Conservation (phyloP, 2,888 invertebrate species). For the Diabrotica balteata region DNA sequence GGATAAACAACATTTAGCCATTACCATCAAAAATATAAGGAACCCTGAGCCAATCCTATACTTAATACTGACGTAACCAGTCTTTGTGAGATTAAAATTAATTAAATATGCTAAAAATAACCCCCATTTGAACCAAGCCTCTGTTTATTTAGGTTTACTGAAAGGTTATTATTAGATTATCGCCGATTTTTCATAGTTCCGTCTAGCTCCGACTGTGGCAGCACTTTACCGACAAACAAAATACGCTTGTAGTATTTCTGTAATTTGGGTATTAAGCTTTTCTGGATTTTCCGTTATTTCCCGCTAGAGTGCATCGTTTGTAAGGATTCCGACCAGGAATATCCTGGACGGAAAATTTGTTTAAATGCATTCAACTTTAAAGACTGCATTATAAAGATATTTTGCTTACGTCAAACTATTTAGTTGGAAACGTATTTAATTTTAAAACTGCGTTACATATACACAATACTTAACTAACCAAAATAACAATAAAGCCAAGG, state of each 20-base stretch:
- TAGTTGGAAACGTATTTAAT: no score
- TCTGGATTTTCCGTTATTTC: conserved; percentile 5
- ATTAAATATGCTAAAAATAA: conserved; percentile 43
- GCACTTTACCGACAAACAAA: conserved; percentile 30
- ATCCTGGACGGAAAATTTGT: no score
- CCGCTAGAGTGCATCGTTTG: conserved; percentile 24
- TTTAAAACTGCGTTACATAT: no score
- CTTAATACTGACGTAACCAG: conserved; percentile 36
- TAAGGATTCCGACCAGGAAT: background rate
- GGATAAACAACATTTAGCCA: conserved; percentile 12
- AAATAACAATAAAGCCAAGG: no score
- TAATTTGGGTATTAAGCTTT: conserved; percentile 11
- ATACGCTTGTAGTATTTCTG: conserved; percentile 29
- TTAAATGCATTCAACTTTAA: no score
- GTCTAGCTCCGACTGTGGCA: conserved; percentile 30
- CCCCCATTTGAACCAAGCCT: conserved; percentile 38
- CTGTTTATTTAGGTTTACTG: conserved; percentile 40
- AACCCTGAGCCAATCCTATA: conserved; percentile 29
- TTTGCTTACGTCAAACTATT: no score
- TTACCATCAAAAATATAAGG: conserved; percentile 11
- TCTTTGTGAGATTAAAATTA: conserved; percentile 47
- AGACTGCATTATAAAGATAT: no score
- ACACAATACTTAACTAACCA: no score
- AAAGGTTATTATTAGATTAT: conserved; percentile 37
- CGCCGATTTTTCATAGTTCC: conserved; percentile 32